Conservation (phyloP, 2,113 vertebrate genomes). For the Bujurquina vittata region DNA sequence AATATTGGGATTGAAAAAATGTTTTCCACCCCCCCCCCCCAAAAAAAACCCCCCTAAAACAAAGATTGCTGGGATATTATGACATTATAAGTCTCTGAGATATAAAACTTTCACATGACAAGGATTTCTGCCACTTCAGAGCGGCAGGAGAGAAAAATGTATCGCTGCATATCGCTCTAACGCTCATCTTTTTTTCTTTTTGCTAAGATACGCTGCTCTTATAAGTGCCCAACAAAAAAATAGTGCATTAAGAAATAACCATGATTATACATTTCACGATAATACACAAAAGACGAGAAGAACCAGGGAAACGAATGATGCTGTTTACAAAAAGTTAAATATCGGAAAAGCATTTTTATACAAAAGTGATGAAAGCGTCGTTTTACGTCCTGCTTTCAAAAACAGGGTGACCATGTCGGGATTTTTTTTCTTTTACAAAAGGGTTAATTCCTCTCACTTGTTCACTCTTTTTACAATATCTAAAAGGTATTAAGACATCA, state of each 20-base stretch:
- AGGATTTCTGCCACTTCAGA: slow-evolving; percentile 53
- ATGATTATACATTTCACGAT: slow-evolving; percentile 82
- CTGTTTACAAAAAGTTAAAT: slow-evolving; percentile 83
- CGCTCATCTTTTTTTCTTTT: slow-evolving; percentile 57
- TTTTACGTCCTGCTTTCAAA: slow-evolving; percentile 72
- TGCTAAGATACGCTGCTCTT: slow-evolving; percentile 76
- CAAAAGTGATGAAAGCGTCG: slow-evolving; percentile 77
- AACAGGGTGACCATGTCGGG: slow-evolving; percentile 60
- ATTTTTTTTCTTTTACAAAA: slow-evolving; percentile 76
- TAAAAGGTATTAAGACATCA: slow-evolving; percentile 85
- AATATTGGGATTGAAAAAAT: no score
- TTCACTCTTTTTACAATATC: slow-evolving; percentile 83
- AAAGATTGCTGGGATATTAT: slow-evolving; percentile 43
- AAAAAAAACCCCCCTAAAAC: slow-evolving; percentile 23
- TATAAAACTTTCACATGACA: slow-evolving; percentile 68
- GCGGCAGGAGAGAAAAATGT: slow-evolving; percentile 48
- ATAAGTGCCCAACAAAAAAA: slow-evolving; percentile 79
- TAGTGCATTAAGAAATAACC: slow-evolving; percentile 83
- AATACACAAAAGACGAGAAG: slow-evolving; percentile 80
- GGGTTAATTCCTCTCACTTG: slow-evolving; percentile 66
- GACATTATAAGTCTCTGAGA: slow-evolving; percentile 59
- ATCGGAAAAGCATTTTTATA: slow-evolving; percentile 79
- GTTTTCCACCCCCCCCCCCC: no score
- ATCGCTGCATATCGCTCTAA: slow-evolving; percentile 71
- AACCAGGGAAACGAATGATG: slow-evolving; percentile 73